Evolutionary conservation across 2,888 invertebrate genomes (phyloP), one percentile per base, ranked within the genome.

Genomic region (Meiosimyza platycephala): DNA sequence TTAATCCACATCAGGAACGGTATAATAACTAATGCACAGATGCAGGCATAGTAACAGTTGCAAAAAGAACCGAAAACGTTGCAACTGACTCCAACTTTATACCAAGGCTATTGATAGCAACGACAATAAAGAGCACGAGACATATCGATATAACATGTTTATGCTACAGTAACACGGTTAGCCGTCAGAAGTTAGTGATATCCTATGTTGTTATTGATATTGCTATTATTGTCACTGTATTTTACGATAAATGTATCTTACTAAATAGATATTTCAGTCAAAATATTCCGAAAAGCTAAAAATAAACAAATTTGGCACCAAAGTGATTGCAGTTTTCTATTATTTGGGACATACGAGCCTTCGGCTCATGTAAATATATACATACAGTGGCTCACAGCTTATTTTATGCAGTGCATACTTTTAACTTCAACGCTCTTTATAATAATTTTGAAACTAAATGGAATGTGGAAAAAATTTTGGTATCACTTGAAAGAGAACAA

Each of bases 61-160:
- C 9, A 22, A 16, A n/a, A 55, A 9, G n/a, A 55, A n/a, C 55
- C 18, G 54, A 54, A 18, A 22, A 55, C 22, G 55, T 40, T 40
- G 54, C 54, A 9, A 54, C 54, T 22, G 65, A 59, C 71, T 65
- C 71, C 65, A 71, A 59, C 48, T 50, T 50, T 71, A 59, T 71
- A 64, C 71, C 71, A 65, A 64, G 70, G 52, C 62, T 40, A 54
- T 54, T 48, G 70, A 70, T 63, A 70, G 70, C 63, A 22, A 70
- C 62, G 62, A 70, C 51, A 65, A 71, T 64, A 57, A 71, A 54
- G 71, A 71, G 71, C 71, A 71, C 71, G 71, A 71, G 71, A 71
- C 71, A 71, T 51, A 47, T 47, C 47, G 63, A 62, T 47, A 62
- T 62, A 70, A 69, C 60, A 60, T 40, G 51, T 52, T 52, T 51